Evolutionary conservation across 2,888 invertebrate species (phyloP), one percentile per base, ranked within the genome.

Genomic region (Zele albiditarsus): DNA sequence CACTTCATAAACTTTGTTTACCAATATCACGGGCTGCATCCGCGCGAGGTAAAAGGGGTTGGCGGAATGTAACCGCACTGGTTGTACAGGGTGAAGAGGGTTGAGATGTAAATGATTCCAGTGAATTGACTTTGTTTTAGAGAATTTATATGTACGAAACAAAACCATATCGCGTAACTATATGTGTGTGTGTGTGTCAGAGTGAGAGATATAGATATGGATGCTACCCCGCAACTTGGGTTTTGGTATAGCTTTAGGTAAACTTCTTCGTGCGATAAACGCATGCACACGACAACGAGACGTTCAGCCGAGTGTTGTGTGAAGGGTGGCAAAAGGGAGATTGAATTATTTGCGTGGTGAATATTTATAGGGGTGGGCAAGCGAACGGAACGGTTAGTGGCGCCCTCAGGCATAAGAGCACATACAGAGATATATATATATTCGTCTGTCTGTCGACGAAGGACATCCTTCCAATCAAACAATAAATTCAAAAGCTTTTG

Each of bases 51-150:
- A 71, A 62, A 62, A n/a, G 31, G 49, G 33, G 14, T 28, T 8
- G 20, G 20, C 20, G 14, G 38, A 63, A 38, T 38, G 38, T 38
- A 38, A 38, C 23, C 33, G 20, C 33, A 33, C 23, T 5, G 31
- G 8, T 53, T 53, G 8, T 20, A 53, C 53, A 53, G 20, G 27
- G 28, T 46, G 62, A 69, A 62, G 70, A 62, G 62, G 42, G 27
- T 42, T 60, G 38, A 42, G 60, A 70, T 70, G 70, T 62, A 62
- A 27, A 38, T 74, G 71, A 76, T 69, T 70, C 72, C 25, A 65
- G 20, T 67, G 69, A 42, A 63, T 73, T 49, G 73, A 72, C 73
- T 80, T 76, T 73, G 67, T 27, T 27, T 27, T 27, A 69, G 49
- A 27, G 20, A 66, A 63, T 66, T 60, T 71, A 20, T 53, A 20